Conservation (phyloP, 1,140 invertebrate species). For the Heliconius hermathena region DNA sequence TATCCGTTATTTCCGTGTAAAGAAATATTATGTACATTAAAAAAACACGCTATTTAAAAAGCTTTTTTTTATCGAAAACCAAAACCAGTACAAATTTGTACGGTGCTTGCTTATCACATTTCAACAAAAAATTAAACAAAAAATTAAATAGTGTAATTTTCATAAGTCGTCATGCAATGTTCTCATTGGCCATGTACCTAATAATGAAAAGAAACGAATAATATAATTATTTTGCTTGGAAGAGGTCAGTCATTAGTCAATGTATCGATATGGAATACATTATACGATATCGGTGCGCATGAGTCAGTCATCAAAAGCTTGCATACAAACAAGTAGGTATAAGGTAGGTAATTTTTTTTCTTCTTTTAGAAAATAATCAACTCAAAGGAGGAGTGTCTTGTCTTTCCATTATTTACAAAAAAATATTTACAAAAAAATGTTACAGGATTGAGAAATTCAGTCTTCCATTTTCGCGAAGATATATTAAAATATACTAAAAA, state of each 20-base stretch:
- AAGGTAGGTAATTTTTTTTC: no score
- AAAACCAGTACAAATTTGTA: background rate
- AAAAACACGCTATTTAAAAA: background rate
- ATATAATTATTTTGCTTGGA: conserved; percentile 44
- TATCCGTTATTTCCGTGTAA: background rate
- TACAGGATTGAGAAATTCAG: no score
- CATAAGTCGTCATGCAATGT: conserved; percentile 35
- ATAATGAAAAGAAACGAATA: background rate
- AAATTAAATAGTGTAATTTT: background rate
- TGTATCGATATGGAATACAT: conserved; percentile 26
- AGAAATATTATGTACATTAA: background rate
- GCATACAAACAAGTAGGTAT: no score
- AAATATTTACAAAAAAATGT: no score
- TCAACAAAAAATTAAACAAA: background rate
- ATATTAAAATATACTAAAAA: background rate
- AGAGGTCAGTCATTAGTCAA: conserved; percentile 53
- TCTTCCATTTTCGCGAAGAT: background rate
- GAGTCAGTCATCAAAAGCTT: background rate
- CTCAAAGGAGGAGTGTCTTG: no score
- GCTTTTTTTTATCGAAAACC: background rate
- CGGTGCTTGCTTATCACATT: background rate
- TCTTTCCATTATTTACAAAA: no score
- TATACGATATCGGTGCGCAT: no score
- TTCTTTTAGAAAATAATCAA: no score
- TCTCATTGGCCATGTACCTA: conserved; percentile 38